Base-by-base conservation (phyloP, 37 sponge, comb jelly and placozoan genomes). In the Oopsacas minuta region DNA sequence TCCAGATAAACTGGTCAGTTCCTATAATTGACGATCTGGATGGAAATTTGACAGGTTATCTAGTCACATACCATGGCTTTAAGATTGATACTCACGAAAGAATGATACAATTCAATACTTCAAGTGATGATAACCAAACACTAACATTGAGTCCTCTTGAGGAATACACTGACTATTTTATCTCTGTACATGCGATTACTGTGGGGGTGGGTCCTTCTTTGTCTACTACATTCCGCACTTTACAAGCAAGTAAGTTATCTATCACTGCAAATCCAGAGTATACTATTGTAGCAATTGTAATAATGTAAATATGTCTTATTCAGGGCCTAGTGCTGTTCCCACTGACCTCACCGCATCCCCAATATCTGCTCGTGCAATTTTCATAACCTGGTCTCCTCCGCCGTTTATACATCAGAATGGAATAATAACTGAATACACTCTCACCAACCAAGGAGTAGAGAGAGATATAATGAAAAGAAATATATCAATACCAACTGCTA, bases 391-490 rank as follows among this genome's bases (percentile, higher is more conserved):
- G 75, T 61, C 7, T 34, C 28, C 75, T 20, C 75, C 75, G 5
- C 22, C 22, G 32, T 61, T 32, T 12, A 7, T 34, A 3, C 32
- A 61, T 34, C 75, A 25, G 28, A 61, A 61, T 34, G 75, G 75
- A 25, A 5, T 61, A 3, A 10, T 61, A n/a, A 61, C 75, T 3
- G 28, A 3, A 5, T 61, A 61, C 75, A 61, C 75, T 25, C 75
- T 61, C 17, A 61, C 75, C 75, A 32, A 61, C 75, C 75, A 61
- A n/a, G 75, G 75, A 61, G 7, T n/a, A n/a, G 75, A 61, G 30
- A 10, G 75, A 61, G 75, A 61, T 34, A 20, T 3, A 20, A 34
- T 32, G 28, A n/a, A 20, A 34, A 25, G 75, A 3, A 61, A 5
- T 3, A 34, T 20, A 34, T 3, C 7, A 25, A 61, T 61, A 7